Conservation (phyloP, 1,140 invertebrate species). For the Orchesella cincta region DNA sequence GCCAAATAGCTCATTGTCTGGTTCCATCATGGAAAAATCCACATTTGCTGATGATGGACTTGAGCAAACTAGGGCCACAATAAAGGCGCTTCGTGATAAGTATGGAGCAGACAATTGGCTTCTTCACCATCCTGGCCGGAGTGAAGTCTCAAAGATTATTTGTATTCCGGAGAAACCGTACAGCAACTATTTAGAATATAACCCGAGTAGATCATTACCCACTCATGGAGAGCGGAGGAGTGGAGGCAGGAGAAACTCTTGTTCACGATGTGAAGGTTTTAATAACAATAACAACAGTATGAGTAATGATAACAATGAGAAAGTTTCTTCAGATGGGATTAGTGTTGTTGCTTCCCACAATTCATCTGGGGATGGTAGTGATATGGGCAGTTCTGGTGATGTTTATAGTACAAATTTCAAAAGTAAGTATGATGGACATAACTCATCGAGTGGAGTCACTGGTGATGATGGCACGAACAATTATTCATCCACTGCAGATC, state of each 20-base stretch:
- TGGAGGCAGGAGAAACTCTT: background rate
- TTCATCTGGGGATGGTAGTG: background rate
- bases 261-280: conserved; percentile 7
- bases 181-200: background rate
- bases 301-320: background rate
- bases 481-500: background rate
- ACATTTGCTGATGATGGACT: conserved; percentile 1
- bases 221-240: background rate
- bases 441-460: background rate
- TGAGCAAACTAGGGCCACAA: conserved; percentile 28
- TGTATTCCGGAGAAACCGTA: conserved; percentile 38
- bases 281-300: background rate
- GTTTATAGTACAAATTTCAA: background rate
- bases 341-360: background rate
- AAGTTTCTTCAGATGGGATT: background rate
- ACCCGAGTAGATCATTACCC: conserved; percentile 27
- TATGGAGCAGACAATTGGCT: conserved; percentile 48
- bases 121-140: conserved; percentile 34
- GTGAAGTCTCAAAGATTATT: conserved; percentile 41
- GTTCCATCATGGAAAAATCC: background rate
- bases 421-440: background rate
- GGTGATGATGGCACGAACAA: background rate
- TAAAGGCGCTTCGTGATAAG: conserved; percentile 42
- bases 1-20: background rate
- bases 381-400: background rate